phyloP scores from a whole-genome alignment of 1,140 invertebrate species.

The Dendroctonus valens region DNA sequence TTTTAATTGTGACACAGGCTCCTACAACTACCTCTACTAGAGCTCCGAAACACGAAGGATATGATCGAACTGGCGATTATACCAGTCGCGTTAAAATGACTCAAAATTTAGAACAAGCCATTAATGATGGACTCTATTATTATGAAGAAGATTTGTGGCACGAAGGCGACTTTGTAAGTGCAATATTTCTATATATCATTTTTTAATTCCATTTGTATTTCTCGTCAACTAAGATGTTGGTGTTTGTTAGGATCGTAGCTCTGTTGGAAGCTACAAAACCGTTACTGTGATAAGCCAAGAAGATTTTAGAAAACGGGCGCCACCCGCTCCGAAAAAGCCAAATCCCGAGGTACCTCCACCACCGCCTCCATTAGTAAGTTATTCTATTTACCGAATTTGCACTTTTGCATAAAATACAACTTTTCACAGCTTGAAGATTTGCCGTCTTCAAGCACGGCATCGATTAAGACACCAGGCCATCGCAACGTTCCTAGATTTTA shows the following conservation, averaged over 20 bases:
- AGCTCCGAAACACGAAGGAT: conserved; percentile 79
- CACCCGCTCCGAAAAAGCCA: conserved; percentile 59
- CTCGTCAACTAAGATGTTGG: background rate
- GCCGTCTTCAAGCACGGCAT: background rate
- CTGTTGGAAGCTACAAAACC: conserved; percentile 70
- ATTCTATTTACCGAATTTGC: background rate
- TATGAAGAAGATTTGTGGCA: conserved; percentile 92
- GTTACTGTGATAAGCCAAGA: conserved; percentile 89
- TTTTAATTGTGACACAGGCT: conserved; percentile 92
- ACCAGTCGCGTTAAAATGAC: conserved; percentile 85
- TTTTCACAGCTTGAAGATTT: too few species aligned
- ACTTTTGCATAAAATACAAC: conserved; percentile 8
- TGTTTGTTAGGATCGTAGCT: conserved; percentile 40
- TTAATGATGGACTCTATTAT: conserved; percentile 92
- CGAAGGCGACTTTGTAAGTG: conserved; percentile 42
- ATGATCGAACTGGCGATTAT: conserved; percentile 85
- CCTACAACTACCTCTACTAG: conserved; percentile 49
- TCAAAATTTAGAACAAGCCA: conserved; percentile 88
- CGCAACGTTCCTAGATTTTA: conserved; percentile 77
- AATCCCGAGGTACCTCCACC: conserved; percentile 76
- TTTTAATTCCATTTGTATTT: too few species aligned
- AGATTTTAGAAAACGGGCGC: conserved; percentile 79
- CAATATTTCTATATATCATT: too few species aligned
- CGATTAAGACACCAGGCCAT: conserved; percentile 37
- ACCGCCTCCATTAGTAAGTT: conserved; percentile 59